Percentiles rank a stretch among this genome's conserved stretches.
phyloP scores from a whole-genome alignment of 2,797 vertebrate genomes.

The Cossypha niveicapilla region DNA sequence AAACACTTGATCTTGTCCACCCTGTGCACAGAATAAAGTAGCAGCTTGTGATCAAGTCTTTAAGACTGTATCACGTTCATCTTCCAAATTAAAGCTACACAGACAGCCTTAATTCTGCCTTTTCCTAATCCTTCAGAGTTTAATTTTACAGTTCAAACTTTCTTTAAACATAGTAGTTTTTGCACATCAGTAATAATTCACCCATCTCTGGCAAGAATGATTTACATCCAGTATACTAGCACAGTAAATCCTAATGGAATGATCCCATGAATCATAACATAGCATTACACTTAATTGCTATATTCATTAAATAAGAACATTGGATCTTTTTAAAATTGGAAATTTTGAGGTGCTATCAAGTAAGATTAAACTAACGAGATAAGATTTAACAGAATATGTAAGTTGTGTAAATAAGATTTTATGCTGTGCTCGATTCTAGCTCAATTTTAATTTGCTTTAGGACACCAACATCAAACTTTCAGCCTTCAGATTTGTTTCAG shows the following conservation, averaged over 20 bases:
- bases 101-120: constrained; percentile 7
- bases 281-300: constrained; percentile 1
- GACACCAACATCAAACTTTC: constrained; percentile 42
- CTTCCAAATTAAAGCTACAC: constrained; percentile 17
- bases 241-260: not conserved
- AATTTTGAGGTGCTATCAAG: constrained; percentile 30
- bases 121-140: constrained; percentile 21
- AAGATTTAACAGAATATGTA: constrained; percentile 24
- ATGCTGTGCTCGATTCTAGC: constrained; percentile 26
- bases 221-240: not conserved
- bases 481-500: constrained; percentile 45
- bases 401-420: constrained; percentile 59
- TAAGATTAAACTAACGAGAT: constrained; percentile 35
- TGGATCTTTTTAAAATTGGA: not conserved
- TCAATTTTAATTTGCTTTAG: constrained; percentile 69
- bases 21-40: constrained; percentile 5
- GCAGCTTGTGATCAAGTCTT: not conserved
- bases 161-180: not conserved
- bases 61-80: not conserved
- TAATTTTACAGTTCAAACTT: constrained; percentile 10
- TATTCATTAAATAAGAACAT: constrained; percentile 29
- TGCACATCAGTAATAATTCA: not conserved
- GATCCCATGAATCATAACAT: constrained; percentile 18
- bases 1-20: constrained; percentile 34
- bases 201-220: not conserved